Evolutionary conservation across 2,113 vertebrate genomes (phyloP).

Genomic region (Astur gentilis): DNA sequence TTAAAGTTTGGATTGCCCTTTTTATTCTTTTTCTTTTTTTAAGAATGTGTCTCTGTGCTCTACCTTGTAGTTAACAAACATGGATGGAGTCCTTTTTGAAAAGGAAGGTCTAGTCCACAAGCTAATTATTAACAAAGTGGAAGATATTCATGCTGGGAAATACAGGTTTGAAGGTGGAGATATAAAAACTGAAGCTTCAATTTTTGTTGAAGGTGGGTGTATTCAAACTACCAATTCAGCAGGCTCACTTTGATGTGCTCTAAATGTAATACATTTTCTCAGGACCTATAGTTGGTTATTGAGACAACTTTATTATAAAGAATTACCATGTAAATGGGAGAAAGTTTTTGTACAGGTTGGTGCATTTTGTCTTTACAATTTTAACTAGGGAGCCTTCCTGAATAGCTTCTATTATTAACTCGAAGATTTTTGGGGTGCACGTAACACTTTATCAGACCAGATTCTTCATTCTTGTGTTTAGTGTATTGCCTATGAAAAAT

Average conservation of each 20-base stretch:
- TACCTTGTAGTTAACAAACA: slow-evolving; percentile 70
- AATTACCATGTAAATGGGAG: neutral
- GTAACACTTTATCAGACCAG: neutral
- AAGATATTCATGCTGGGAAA: slow-evolving; percentile 78
- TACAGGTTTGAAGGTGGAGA: slow-evolving; percentile 81
- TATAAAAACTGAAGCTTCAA: slow-evolving; percentile 49
- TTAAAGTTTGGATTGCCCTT: neutral
- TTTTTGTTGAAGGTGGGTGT: slow-evolving; percentile 66
- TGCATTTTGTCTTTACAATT: neutral
- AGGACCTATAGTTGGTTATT: neutral
- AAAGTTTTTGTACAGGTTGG: neutral
- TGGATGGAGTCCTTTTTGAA: slow-evolving; percentile 72
- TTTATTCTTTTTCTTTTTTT: neutral
- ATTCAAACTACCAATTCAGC: neutral
- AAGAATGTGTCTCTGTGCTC: neutral
- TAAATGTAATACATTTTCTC: neutral
- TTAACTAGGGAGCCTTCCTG: neutral
- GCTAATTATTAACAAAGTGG: slow-evolving; percentile 72
- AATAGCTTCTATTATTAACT: neutral
- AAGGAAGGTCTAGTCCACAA: slow-evolving; percentile 77
- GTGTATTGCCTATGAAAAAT: neutral
- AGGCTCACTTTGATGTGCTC: neutral
- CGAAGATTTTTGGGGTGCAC: neutral
- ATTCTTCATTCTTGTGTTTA: neutral
- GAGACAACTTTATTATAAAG: neutral